Evolutionary conservation across 2,797 vertebrate species (phyloP).

Genomic region (Agapornis canus): DNA sequence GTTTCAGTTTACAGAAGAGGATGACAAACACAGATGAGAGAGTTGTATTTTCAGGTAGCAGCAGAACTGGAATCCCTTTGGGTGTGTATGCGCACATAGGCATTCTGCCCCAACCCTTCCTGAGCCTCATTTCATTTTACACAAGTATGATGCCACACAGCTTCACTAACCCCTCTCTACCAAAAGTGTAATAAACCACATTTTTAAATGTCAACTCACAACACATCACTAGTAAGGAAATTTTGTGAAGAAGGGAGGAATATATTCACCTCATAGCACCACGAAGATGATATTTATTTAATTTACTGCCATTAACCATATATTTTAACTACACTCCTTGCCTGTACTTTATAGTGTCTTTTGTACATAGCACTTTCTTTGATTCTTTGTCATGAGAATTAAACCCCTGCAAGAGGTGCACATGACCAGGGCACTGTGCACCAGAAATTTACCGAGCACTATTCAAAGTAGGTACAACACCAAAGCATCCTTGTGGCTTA

Average conservation of each 20-base stretch:
- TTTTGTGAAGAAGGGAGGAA: not conserved
- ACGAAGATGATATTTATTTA: not conserved
- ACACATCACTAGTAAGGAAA: not conserved
- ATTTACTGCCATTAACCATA: not conserved
- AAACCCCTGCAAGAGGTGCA: accelerated
- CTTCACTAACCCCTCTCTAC: accelerated
- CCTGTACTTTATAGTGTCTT: not conserved
- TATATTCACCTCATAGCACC: not conserved
- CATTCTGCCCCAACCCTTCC: accelerated
- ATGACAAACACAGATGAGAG: not conserved
- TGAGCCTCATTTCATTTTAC: not conserved
- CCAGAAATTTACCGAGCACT: not conserved
- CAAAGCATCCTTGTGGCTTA: not conserved
- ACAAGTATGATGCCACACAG: not conserved
- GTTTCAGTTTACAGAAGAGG: not conserved
- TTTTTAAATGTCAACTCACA: not conserved
- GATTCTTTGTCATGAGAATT: not conserved
- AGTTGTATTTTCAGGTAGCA: not conserved
- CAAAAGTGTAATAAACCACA: not conserved
- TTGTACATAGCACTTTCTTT: not conserved
- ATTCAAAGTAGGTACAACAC: not conserved
- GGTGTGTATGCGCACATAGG: accelerated
- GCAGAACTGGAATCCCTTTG: not conserved
- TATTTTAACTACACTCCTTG: not conserved
- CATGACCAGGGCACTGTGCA: not conserved